Evolutionary conservation across 2,888 invertebrate genomes (phyloP).

Genomic region (Maniola hyperantus): DNA sequence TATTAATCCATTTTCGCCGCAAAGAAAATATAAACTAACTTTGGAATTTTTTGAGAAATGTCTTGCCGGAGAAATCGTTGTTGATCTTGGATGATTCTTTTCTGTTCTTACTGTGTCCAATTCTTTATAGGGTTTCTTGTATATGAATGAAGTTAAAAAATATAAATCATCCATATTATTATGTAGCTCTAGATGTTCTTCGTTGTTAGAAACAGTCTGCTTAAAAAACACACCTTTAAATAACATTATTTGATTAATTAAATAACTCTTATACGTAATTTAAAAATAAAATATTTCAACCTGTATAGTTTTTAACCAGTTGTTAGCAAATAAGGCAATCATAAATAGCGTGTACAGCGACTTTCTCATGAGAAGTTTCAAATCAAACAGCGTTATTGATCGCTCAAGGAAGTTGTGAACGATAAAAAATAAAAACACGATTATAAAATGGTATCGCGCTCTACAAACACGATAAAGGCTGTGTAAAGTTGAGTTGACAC

Average conservation of each 20-base stretch:
- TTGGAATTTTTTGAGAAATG: background rate
- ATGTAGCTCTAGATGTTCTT: no score
- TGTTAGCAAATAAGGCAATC: constrained; percentile 7
- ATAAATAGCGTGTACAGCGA: constrained; percentile 11
- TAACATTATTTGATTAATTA: background rate
- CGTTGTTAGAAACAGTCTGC: no score
- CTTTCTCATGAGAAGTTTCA: constrained; percentile 11
- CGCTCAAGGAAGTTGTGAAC: constrained; percentile 16
- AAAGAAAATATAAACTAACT: background rate
- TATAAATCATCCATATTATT: background rate
- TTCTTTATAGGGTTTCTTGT: background rate
- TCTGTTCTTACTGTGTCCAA: background rate
- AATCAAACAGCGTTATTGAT: constrained; percentile 6
- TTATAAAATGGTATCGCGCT: constrained; percentile 11
- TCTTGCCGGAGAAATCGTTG: background rate
- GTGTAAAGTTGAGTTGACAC: background rate
- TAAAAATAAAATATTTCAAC: background rate
- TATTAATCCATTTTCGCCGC: constrained; percentile 8
- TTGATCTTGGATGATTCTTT: background rate
- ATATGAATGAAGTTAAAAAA: constrained; percentile 3
- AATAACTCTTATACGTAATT: background rate
- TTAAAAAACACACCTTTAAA: no score
- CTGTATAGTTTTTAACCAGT: constrained; percentile 8
- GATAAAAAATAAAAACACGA: constrained; percentile 16
- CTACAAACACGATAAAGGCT: constrained; percentile 12